Percentiles rank a stretch among this genome's conserved stretches.
Evolutionary conservation across 2,888 invertebrate species (phyloP).

Genomic region (Holacanthella duospinosa): DNA sequence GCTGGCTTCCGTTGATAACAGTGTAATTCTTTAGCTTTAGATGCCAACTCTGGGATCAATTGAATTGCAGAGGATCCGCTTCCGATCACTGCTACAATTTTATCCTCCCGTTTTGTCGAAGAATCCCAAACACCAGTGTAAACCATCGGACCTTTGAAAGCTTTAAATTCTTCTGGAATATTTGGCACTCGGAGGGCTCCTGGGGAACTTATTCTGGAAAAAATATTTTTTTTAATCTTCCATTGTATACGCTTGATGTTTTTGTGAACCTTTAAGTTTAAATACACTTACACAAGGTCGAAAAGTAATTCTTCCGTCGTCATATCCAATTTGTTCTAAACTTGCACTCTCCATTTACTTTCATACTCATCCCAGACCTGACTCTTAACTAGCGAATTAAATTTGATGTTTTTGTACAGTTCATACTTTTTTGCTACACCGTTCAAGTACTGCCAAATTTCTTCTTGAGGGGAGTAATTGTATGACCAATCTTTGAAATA

Average conservation of each 20-base stretch:
- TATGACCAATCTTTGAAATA: slow-evolving; percentile 32
- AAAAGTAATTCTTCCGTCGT: background rate
- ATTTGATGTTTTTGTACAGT: slow-evolving; percentile 19
- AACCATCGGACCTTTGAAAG: slow-evolving; percentile 23
- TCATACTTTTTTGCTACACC: slow-evolving; percentile 25
- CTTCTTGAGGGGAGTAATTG: slow-evolving; percentile 18
- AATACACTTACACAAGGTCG: slow-evolving; percentile 15
- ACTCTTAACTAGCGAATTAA: slow-evolving; percentile 1
- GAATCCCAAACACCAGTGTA: slow-evolving; percentile 28
- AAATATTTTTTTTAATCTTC: no score
- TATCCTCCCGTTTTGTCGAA: slow-evolving; percentile 10
- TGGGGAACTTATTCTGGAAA: slow-evolving; percentile 15
- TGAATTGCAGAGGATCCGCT: slow-evolving; percentile 25
- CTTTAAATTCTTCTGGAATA: slow-evolving; percentile 21
- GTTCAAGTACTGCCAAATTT: slow-evolving; percentile 24
- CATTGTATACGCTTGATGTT: no score
- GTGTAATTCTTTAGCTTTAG: slow-evolving; percentile 17
- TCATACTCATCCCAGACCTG: slow-evolving; percentile 16
- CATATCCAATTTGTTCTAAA: slow-evolving; percentile 7
- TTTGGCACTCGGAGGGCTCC: slow-evolving; percentile 20
- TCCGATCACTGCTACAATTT: slow-evolving; percentile 24
- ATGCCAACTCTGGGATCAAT: slow-evolving; percentile 18
- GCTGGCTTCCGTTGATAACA: slow-evolving; percentile 21
- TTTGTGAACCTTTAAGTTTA: no score
- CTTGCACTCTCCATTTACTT: slow-evolving; percentile 17